Conservation (phyloP, 2,797 vertebrate species). For the Tapera naevia region DNA sequence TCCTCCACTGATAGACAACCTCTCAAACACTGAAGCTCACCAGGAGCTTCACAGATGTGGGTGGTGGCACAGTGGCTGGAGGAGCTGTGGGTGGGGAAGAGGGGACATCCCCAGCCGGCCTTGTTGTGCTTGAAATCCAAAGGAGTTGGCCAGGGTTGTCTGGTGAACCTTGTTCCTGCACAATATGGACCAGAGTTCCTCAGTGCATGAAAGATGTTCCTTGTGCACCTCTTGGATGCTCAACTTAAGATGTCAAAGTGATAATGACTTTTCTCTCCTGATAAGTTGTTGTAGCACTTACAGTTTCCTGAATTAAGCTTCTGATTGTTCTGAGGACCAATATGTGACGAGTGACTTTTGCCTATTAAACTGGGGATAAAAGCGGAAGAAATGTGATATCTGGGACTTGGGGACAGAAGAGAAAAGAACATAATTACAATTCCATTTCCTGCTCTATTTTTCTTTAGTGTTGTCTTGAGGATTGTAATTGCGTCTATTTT, state of each 20-base stretch:
- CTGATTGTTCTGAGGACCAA: accelerated
- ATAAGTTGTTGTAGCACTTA: no score
- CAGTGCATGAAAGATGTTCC: accelerated
- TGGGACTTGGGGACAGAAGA: background rate
- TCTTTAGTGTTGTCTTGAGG: background rate
- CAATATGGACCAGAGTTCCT: background rate
- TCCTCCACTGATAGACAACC: background rate
- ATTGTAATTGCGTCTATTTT: background rate
- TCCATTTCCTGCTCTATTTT: background rate
- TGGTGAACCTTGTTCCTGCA: background rate
- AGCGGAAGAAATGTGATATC: background rate
- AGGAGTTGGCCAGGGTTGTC: background rate
- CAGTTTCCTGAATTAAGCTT: background rate
- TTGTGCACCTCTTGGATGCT: background rate
- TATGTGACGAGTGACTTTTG: background rate
- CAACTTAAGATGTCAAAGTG: background rate
- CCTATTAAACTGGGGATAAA: background rate
- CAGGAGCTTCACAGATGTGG: accelerated
- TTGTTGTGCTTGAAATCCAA: background rate
- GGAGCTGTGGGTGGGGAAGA: background rate
- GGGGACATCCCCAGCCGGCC: background rate
- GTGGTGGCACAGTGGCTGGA: no score
- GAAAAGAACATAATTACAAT: background rate
- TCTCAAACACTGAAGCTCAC: accelerated
- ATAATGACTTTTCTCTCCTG: background rate